These are phyloP conservation scores for Synanceia verrucosa DNA, from an alignment of 2,797 vertebrate genomes.

Conservation along the genomic window DNA sequence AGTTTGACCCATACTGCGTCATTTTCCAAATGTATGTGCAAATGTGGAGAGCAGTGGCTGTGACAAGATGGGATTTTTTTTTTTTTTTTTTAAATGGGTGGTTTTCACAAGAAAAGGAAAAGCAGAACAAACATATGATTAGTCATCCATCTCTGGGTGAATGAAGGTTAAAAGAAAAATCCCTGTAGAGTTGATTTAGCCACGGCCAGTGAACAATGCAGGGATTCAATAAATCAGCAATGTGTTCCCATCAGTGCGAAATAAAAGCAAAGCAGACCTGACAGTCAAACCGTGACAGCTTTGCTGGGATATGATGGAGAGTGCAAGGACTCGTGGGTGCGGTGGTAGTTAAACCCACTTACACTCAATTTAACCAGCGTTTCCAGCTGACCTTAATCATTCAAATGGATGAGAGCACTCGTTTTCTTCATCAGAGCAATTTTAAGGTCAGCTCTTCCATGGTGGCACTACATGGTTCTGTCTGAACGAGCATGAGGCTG, in stretches of 20 bases:
- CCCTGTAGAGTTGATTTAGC: neutral
- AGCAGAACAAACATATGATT: neutral
- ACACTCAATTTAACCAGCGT: constrained; percentile 40
- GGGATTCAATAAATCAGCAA: constrained; percentile 10
- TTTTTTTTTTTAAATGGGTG: no score
- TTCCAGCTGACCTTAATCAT: constrained; percentile 39
- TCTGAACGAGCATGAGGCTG: neutral
- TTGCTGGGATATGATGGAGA: neutral
- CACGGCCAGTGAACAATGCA: constrained; percentile 3
- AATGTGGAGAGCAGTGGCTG: neutral
- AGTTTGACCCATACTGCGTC: constrained; percentile 22
- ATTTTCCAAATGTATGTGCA: constrained; percentile 23
- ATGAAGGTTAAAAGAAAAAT: constrained; percentile 3
- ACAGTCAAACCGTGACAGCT: constrained; percentile 29
- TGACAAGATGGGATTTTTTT: neutral
- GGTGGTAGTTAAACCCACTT: constrained; percentile 42
- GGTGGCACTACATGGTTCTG: neutral
- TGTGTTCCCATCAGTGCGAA: constrained; percentile 11
- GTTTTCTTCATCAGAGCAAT: neutral
- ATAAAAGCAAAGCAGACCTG: constrained; percentile 20
- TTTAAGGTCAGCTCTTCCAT: neutral
- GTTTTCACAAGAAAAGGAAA: neutral
- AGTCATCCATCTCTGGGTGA: neutral
- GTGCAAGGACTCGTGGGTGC: constrained; percentile 10
- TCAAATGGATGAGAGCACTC: constrained; percentile 22